These are phyloP conservation scores for Porites evermanni DNA, from an alignment of 92 coral and sea anemone species.

Conservation along the genomic window DNA sequence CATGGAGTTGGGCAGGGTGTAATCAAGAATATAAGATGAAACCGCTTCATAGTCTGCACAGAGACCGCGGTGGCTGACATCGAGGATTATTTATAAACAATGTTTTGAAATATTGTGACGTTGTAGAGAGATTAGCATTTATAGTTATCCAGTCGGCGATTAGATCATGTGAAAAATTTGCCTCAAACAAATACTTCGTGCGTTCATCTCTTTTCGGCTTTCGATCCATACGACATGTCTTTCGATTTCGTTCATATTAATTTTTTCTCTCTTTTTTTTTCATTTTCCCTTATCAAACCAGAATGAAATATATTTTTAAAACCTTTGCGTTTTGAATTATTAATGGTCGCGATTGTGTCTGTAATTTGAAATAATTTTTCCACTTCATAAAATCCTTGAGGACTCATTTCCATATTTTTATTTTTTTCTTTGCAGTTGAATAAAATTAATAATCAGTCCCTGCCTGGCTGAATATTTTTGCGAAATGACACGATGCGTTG, in stretches of 20 bases:
- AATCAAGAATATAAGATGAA: background rate
- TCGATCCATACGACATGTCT: background rate
- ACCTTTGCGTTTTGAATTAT: conserved; percentile 24
- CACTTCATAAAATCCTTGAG: background rate
- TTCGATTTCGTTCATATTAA: background rate
- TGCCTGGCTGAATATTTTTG: too few species aligned
- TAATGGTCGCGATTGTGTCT: conserved; percentile 35
- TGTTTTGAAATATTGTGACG: conserved; percentile 37
- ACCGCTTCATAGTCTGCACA: conserved; percentile 19
- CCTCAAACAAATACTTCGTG: background rate
- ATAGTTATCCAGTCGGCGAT: conserved; percentile 5
- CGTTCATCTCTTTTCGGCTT: background rate
- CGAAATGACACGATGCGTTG: too few species aligned
- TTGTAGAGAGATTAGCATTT: conserved; percentile 29
- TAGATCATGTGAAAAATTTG: conserved; percentile 15
- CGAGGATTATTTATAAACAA: conserved; percentile 35
- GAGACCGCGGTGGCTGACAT: conserved; percentile 15
- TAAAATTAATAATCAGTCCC: too few species aligned
- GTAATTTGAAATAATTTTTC: conserved; percentile 20
- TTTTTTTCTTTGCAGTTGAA: background rate
- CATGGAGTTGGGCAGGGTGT: conserved; percentile 19
- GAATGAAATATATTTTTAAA: conserved; percentile 16
- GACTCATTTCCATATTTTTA: conserved; percentile 26
- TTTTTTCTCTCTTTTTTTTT: background rate
- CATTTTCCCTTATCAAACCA: too few species aligned